phyloP scores from a whole-genome alignment of 2,113 vertebrate species.

The Danio rerio region DNA sequence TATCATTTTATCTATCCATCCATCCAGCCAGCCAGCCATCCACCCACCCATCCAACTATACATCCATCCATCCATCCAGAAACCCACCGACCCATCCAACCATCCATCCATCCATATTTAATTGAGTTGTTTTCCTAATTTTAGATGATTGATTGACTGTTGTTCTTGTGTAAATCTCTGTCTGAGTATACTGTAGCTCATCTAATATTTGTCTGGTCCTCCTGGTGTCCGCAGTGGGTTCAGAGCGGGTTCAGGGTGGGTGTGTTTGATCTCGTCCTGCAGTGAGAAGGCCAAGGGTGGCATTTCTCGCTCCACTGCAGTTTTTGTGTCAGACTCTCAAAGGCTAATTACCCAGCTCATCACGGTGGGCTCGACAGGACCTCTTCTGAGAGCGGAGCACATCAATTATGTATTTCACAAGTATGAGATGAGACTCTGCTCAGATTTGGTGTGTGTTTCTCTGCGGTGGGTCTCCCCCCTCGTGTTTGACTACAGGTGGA shows the following conservation, averaged over 20 bases:
- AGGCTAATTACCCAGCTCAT: conserved; percentile 1
- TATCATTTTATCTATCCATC: not conserved
- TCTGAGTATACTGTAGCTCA: too few species aligned
- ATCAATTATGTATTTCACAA: conserved; percentile 45
- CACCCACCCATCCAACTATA: not conserved
- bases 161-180: too few species aligned
- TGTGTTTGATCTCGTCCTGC: not conserved
- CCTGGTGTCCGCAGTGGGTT: not conserved
- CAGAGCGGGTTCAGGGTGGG: not conserved
- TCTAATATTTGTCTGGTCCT: too few species aligned
- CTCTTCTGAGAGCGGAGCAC: conserved; percentile 9
- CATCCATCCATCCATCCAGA: not conserved
- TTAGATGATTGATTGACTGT: too few species aligned
- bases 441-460: not conserved
- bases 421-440: not conserved
- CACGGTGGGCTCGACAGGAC: conserved; percentile 2
- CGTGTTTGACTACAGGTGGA: conserved; percentile 1
- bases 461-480: not conserved
- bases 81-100: too few species aligned
- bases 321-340: conserved; percentile 6
- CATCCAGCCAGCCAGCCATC: not conserved
- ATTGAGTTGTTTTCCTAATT: too few species aligned
- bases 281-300: not conserved
- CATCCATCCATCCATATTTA: not conserved
- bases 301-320: not conserved